Evolutionary conservation across 2,797 vertebrate species (phyloP).

Genomic region (Euthynnus affinis): DNA sequence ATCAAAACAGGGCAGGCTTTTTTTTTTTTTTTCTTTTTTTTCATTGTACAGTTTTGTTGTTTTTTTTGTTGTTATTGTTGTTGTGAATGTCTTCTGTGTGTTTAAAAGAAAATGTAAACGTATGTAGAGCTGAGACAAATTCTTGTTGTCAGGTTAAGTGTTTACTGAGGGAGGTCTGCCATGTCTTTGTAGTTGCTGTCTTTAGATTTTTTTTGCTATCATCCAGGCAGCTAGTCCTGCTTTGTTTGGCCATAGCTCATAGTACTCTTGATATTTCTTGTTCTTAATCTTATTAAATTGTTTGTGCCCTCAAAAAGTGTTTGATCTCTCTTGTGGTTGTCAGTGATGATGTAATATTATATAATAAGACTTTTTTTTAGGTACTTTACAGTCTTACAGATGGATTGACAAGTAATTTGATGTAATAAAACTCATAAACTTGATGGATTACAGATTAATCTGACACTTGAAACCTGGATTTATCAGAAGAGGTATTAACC

Average conservation of each 20-base stretch:
- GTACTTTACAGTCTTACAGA: neutral
- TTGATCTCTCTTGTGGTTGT: neutral
- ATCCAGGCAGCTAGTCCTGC: conserved; percentile 69
- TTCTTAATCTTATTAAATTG: conserved; percentile 80
- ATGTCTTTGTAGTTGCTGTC: conserved; percentile 66
- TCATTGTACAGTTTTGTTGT: conserved; percentile 62
- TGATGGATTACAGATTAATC: too few relatives aligned
- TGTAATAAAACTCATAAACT: too few relatives aligned
- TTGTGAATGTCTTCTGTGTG: conserved; percentile 57
- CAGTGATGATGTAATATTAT: too few relatives aligned
- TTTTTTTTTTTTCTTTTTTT: conserved; percentile 47
- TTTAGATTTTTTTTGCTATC: conserved; percentile 65
- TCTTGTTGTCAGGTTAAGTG: conserved; percentile 59
- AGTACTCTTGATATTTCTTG: conserved; percentile 56
- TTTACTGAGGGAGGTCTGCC: conserved; percentile 63
- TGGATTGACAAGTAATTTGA: neutral
- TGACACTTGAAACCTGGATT: too few relatives aligned
- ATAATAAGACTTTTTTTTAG: too few relatives aligned
- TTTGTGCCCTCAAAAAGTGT: conserved; percentile 65
- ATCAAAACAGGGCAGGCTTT: conserved; percentile 51
- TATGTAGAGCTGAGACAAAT: conserved; percentile 54
- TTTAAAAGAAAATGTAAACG: conserved; percentile 45
- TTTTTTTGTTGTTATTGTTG: neutral
- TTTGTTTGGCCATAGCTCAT: conserved; percentile 64
- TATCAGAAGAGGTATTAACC: neutral